Base-by-base conservation (phyloP, 1,140 invertebrate genomes). In the Drosophila setifemur region DNA sequence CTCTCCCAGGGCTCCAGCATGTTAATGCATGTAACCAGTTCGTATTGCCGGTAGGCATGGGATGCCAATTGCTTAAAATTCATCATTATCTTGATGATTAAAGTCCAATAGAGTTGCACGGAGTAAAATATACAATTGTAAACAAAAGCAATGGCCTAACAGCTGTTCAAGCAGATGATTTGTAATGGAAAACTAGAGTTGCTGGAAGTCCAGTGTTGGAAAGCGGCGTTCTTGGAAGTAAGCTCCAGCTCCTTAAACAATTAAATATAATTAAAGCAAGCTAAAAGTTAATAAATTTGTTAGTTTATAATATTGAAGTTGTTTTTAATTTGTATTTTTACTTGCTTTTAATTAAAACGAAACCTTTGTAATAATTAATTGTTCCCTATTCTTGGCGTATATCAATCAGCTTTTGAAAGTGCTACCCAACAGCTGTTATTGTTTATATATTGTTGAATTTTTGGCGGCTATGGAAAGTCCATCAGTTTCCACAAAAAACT, bases 1-100 rank as follows among this genome's bases (percentile, higher is more conserved):
- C 68, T 71, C 25, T 90, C 89, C 89, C 89, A 90, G 4, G 89
- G 89, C 48, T 90, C 89, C n/a, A 90, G 87, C 89, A 90, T 90
- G 23, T 89, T 74, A 0, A 83, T 72, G 61, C 89, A 89, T 1
- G 89, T 90, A 2, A 86, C 54, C 23, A 83, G 54, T 28, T 90
- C 89, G 45, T 90, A 90, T 48, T 90, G 85, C 4, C 87, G 66
- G 33, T 90, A 90, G 8, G 85, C 66, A 23, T 87, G 60, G 2
- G 53, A 33, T 0, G 77, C 66, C 11, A 67, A 45, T 19, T 89
- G 73, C 31, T 89, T 90, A 2, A 82, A 29, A 26, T 90, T 71
- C 9, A 83, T 54, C 87, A 89, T 89, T 52, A 58, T 77, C 9
- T 18, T 1, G n/a, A 44, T 45, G 49, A 39, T 9, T 40, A 66